phyloP scores from a whole-genome alignment of 2,797 vertebrate genomes.

The Eurystomus glaucurus region DNA sequence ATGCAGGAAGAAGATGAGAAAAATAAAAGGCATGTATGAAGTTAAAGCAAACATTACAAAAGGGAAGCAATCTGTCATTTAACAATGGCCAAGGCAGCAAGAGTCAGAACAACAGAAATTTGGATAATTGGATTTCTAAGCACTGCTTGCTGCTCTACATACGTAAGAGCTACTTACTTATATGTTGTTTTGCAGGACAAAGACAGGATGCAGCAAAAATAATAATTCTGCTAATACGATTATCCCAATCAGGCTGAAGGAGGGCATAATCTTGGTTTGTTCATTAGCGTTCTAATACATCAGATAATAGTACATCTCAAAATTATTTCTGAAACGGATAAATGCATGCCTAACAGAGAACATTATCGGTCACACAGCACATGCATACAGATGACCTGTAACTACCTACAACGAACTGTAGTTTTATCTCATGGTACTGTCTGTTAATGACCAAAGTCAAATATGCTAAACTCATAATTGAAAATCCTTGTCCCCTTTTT shows the following conservation, averaged over 20 bases:
- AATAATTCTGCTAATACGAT: background rate
- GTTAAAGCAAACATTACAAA: background rate
- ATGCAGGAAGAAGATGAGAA: background rate
- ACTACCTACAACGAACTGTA: background rate
- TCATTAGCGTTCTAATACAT: background rate
- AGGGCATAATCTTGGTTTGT: background rate
- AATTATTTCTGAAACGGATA: background rate
- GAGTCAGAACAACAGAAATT: background rate
- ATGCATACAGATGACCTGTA: background rate
- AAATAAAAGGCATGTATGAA: background rate
- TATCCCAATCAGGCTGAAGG: background rate
- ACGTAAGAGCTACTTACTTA: background rate
- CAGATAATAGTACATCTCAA: background rate
- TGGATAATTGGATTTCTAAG: background rate
- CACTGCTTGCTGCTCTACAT: background rate
- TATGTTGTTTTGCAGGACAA: background rate
- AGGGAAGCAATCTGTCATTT: background rate
- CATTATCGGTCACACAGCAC: background rate
- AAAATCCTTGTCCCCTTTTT: background rate
- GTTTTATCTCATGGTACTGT: background rate
- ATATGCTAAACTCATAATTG: background rate
- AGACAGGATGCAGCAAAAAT: background rate
- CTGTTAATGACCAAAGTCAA: background rate
- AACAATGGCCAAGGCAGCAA: background rate
- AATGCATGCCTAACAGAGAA: background rate